Conservation (phyloP, 1,140 invertebrate species). For the Calliphora vicina region DNA sequence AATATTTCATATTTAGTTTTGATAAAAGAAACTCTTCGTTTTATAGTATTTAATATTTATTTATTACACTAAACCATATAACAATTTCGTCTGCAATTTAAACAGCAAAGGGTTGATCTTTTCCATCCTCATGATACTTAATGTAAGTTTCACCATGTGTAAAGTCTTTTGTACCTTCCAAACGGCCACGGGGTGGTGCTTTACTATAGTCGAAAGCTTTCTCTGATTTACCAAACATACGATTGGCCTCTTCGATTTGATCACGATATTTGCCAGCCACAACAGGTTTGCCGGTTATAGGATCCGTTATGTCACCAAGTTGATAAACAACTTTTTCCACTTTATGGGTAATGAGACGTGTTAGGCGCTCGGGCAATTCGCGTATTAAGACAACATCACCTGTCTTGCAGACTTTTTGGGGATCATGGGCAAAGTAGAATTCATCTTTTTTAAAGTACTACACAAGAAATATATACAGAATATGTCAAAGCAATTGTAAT, state of each 20-base stretch:
- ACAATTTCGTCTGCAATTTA: conserved; percentile 35
- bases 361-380: conserved; percentile 74
- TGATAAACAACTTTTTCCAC: conserved; percentile 82
- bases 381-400: conserved; percentile 84
- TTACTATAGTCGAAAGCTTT: conserved; percentile 78
- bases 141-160: conserved; percentile 77
- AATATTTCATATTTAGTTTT: no score
- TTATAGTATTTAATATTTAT: no score
- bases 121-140: conserved; percentile 77
- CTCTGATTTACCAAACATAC: conserved; percentile 75
- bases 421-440: conserved; percentile 79
- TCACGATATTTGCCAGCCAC: conserved; percentile 77
- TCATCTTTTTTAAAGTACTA: conserved; percentile 81
- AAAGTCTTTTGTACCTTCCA: conserved; percentile 83
- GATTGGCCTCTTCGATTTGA: conserved; percentile 72
- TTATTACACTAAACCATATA: background rate
- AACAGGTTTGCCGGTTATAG: conserved; percentile 82
- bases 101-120: conserved; percentile 75
- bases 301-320: conserved; percentile 82
- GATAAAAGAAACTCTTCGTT: no score
- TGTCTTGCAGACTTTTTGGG: conserved; percentile 76
- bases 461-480: conserved; percentile 56
- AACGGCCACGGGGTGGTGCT: conserved; percentile 79
- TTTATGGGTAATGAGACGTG: conserved; percentile 79
- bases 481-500: background rate